phyloP scores from a whole-genome alignment of 2,113 vertebrate genomes.

The Nesoenas mayeri region DNA sequence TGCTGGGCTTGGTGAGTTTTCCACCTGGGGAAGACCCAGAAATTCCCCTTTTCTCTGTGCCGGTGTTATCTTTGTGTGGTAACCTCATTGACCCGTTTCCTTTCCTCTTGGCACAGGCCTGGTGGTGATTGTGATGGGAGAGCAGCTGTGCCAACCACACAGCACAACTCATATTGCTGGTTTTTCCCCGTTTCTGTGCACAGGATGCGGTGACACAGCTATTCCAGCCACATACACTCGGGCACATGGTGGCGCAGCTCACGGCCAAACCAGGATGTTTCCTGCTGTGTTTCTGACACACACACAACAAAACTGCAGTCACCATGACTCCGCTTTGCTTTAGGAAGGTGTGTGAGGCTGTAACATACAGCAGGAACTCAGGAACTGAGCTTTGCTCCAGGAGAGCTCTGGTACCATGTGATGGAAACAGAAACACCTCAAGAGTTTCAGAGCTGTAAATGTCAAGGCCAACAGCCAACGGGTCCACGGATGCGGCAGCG shows the following conservation, averaged over 20 bases:
- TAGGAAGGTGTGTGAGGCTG: neutral
- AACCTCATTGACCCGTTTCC: neutral
- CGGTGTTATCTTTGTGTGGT: neutral
- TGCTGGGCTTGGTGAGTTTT: neutral
- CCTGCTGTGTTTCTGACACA: neutral
- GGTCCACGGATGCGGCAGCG: neutral
- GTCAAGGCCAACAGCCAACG: neutral
- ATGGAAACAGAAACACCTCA: neutral
- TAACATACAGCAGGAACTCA: neutral
- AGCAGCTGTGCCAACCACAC: neutral
- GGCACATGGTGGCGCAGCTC: accelerated
- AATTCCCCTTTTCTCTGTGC: neutral
- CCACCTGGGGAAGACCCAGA: neutral
- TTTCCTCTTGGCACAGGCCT: neutral
- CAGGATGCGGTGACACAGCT: neutral
- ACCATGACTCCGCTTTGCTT: neutral
- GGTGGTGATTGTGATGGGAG: neutral
- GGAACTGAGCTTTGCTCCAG: neutral
- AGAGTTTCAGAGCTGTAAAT: neutral
- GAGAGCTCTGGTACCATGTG: accelerated
- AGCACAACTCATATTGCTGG: accelerated
- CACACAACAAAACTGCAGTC: neutral
- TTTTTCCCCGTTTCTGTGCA: neutral
- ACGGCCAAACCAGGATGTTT: neutral
- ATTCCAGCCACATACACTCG: neutral